Percentiles rank a stretch among this genome's conserved stretches.
Evolutionary conservation across 1,140 invertebrate species (phyloP).

Genomic region (Nebria ingens): DNA sequence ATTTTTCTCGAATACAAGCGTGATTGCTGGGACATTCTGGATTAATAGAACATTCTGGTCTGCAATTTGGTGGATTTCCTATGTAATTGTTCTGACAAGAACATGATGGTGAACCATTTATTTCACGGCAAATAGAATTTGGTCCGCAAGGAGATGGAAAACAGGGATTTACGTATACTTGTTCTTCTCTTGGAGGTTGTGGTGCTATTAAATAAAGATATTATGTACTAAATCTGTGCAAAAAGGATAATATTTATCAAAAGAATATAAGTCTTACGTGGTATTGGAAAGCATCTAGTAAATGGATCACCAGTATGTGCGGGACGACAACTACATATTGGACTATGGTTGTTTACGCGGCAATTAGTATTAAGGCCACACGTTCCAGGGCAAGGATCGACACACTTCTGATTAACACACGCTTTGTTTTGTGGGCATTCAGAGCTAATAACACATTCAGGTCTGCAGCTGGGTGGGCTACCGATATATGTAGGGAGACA

Average conservation of each 20-base stretch:
- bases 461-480: slow-evolving; percentile 62
- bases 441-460: slow-evolving; percentile 66
- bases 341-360: slow-evolving; percentile 70
- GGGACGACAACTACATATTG: slow-evolving; percentile 67
- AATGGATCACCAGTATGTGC: slow-evolving; percentile 73
- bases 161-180: slow-evolving; percentile 42
- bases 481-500: slow-evolving; percentile 66
- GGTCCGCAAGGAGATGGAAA: slow-evolving; percentile 57
- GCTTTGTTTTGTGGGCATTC: slow-evolving; percentile 61
- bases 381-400: slow-evolving; percentile 66
- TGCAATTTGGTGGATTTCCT: slow-evolving; percentile 58
- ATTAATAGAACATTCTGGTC: slow-evolving; percentile 57
- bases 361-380: slow-evolving; percentile 72
- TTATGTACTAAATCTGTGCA: too few relatives aligned
- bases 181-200: slow-evolving; percentile 10
- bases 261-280: slow-evolving; percentile 31
- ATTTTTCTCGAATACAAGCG: slow-evolving; percentile 52
- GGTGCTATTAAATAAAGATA: too few relatives aligned
- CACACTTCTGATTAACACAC: slow-evolving; percentile 69
- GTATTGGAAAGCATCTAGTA: slow-evolving; percentile 49
- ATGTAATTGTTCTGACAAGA: slow-evolving; percentile 50
- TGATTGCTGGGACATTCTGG: slow-evolving; percentile 47
- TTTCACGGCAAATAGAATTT: slow-evolving; percentile 53
- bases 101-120: slow-evolving; percentile 48
- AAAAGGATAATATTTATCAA: too few relatives aligned